phyloP scores from a whole-genome alignment of 2,888 invertebrate genomes.

The Clanis bilineata region DNA sequence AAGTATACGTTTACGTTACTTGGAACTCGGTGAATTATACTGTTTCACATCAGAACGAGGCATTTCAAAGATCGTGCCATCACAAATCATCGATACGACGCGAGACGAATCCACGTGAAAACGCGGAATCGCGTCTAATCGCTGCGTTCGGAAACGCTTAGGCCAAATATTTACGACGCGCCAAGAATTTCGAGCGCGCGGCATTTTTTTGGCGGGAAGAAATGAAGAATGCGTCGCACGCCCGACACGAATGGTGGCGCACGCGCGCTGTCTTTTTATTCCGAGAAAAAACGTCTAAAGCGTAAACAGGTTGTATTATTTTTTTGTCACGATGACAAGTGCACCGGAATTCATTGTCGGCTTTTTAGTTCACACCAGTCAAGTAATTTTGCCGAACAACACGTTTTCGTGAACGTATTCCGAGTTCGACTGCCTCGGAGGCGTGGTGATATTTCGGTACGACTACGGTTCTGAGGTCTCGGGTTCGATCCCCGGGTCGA shows the following conservation, averaged over 20 bases:
- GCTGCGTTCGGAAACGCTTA: conserved; percentile 44
- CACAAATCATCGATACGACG: conserved; percentile 59
- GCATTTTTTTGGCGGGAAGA: conserved; percentile 70
- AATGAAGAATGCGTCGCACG: conserved; percentile 25
- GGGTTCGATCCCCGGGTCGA: no score
- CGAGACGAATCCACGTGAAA: conserved; percentile 66
- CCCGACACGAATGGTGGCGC: conserved; percentile 68
- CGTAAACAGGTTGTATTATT: conserved; percentile 65
- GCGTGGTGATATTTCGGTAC: no score
- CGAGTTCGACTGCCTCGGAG: no score
- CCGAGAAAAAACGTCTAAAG: conserved; percentile 39
- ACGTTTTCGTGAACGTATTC: conserved; percentile 17
- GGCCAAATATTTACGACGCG: conserved; percentile 63
- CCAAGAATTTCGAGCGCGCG: conserved; percentile 57
- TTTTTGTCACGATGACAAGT: conserved; percentile 50
- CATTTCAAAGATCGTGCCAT: conserved; percentile 57
- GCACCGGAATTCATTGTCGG: conserved; percentile 39
- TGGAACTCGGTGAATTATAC: conserved; percentile 18
- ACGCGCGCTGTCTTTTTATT: conserved; percentile 59
- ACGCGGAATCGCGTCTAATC: conserved; percentile 54
- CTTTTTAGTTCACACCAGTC: conserved; percentile 33
- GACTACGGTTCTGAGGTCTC: no score
- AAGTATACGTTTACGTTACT: conserved; percentile 15
- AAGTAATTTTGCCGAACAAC: conserved; percentile 29
- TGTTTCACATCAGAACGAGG: conserved; percentile 48